A percentile compares a stretch with the other conserved stretches of the same genome.
Conservation (phyloP, 2,888 invertebrate species). For the Tricholauxania praeusta region DNA sequence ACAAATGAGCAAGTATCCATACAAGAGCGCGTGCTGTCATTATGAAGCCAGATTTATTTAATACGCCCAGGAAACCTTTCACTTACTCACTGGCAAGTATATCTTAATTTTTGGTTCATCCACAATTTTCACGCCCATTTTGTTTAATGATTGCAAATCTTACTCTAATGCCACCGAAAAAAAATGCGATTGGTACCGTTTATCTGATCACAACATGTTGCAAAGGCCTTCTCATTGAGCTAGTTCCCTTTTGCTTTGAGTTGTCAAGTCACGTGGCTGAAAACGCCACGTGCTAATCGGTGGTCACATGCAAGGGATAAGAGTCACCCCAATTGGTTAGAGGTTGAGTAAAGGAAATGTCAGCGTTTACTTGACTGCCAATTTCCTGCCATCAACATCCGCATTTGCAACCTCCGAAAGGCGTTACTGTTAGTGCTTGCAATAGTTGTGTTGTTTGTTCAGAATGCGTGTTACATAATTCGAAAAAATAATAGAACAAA, state of each 20-base stretch:
- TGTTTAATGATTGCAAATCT: slow-evolving; percentile 55
- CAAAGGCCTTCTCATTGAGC: not conserved
- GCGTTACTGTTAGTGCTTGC: not conserved
- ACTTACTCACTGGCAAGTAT: not conserved
- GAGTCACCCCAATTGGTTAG: not conserved
- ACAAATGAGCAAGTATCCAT: slow-evolving; percentile 47
- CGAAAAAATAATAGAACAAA: too few relatives aligned
- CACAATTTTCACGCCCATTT: slow-evolving; percentile 67
- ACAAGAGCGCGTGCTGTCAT: slow-evolving; percentile 2
- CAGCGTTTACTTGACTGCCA: slow-evolving; percentile 7
- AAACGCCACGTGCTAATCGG: slow-evolving; percentile 60
- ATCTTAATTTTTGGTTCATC: slow-evolving; percentile 50
- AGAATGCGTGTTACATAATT: not conserved
- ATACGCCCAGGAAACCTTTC: slow-evolving; percentile 18
- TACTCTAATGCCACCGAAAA: slow-evolving; percentile 54
- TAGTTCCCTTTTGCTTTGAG: slow-evolving; percentile 38
- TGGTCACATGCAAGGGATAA: slow-evolving; percentile 40
- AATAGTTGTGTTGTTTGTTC: slow-evolving; percentile 3
- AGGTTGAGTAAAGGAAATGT: not conserved
- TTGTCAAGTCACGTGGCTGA: slow-evolving; percentile 52
- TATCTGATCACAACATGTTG: slow-evolving; percentile 55
- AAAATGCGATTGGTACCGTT: slow-evolving; percentile 56
- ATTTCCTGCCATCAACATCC: slow-evolving; percentile 11
- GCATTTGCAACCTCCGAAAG: not conserved
- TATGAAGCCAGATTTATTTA: slow-evolving; percentile 11